Conservation (phyloP, 2,113 vertebrate genomes). For the Pipa parva region DNA sequence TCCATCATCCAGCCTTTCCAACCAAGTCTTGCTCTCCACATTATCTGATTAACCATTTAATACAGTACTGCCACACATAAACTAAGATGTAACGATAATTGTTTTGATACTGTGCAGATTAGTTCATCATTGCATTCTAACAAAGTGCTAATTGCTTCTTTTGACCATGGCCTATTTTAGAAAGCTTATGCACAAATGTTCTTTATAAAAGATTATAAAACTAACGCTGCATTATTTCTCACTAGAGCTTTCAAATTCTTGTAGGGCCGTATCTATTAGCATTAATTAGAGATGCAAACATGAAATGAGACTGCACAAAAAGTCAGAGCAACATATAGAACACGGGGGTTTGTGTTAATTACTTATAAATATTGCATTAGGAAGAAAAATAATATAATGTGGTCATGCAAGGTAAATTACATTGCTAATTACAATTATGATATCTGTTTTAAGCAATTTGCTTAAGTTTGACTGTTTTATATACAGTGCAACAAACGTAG, state of each 20-base stretch:
- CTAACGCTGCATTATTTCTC: constrained; percentile 72
- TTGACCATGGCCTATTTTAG: constrained; percentile 73
- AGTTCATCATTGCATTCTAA: constrained; percentile 73
- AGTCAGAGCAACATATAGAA: constrained; percentile 49
- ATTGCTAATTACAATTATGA: background rate
- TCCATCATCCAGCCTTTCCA: too few relatives aligned
- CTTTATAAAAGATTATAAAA: constrained; percentile 64
- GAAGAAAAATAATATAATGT: constrained; percentile 29
- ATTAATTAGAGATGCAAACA: constrained; percentile 57
- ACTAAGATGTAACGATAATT: constrained; percentile 60
- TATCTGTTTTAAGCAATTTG: background rate
- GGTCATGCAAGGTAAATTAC: background rate
- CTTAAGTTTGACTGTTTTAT: background rate
- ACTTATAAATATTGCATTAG: constrained; percentile 54
- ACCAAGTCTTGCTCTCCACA: too few relatives aligned
- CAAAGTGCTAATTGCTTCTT: constrained; percentile 76
- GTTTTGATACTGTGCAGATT: constrained; percentile 68
- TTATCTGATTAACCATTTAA: background rate
- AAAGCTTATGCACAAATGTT: constrained; percentile 65
- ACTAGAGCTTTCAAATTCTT: constrained; percentile 70
- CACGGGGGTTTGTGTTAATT: constrained; percentile 58
- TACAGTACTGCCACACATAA: constrained; percentile 33
- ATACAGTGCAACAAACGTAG: background rate
- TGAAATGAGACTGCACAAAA: constrained; percentile 41
- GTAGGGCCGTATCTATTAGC: constrained; percentile 64